Conservation (phyloP, 1,140 invertebrate species). For the Spodoptera frugiperda region DNA sequence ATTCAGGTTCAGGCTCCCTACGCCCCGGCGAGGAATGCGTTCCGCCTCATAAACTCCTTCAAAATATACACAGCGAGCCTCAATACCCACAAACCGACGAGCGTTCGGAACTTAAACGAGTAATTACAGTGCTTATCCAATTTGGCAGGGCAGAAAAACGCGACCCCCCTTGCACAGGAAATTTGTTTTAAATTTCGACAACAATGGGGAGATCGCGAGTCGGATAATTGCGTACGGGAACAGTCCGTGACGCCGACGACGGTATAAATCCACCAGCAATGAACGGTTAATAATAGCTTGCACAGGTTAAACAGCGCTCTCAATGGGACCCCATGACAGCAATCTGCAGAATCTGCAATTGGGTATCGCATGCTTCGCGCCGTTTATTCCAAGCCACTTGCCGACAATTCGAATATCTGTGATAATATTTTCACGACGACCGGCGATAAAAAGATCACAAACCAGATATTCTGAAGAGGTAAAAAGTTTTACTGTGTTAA, state of each 20-base stretch:
- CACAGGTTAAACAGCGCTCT: constrained; percentile 65
- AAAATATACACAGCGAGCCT: constrained; percentile 62
- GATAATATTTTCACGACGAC: constrained; percentile 37
- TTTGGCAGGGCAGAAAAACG: constrained; percentile 81
- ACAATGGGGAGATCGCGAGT: constrained; percentile 81
- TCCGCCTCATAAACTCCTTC: constrained; percentile 69
- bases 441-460: constrained; percentile 37
- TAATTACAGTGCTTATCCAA: constrained; percentile 85
- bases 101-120: constrained; percentile 74
- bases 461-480: constrained; percentile 51
- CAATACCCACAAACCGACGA: constrained; percentile 73
- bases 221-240: constrained; percentile 80
- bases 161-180: constrained; percentile 81
- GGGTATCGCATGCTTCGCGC: constrained; percentile 55
- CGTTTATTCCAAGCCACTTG: constrained; percentile 52
- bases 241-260: constrained; percentile 70
- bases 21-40: constrained; percentile 49
- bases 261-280: constrained; percentile 72
- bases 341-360: constrained; percentile 60
- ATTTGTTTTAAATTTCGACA: constrained; percentile 86
- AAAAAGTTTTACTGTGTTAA: constrained; percentile 68
- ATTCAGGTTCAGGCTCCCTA: constrained; percentile 26
- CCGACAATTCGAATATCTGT: constrained; percentile 40
- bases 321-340: constrained; percentile 64
- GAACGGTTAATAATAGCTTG: constrained; percentile 77